Conservation (phyloP, 1,140 invertebrate species). For the Heliconius congener region DNA sequence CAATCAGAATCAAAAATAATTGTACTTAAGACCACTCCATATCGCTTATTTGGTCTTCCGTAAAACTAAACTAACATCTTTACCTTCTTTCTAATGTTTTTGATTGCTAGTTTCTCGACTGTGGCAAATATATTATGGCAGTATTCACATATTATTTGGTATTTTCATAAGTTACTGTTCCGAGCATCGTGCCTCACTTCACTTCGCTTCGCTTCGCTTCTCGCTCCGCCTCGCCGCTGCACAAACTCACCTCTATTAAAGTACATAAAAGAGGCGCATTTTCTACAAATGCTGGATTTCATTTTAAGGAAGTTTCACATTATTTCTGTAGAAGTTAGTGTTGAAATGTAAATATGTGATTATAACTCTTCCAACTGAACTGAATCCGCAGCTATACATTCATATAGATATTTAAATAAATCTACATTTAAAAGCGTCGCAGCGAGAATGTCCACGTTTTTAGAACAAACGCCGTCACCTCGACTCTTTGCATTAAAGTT, state of each 20-base stretch:
- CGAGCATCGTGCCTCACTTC: neutral
- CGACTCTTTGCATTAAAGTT: constrained; percentile 18
- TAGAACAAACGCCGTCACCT: constrained; percentile 9
- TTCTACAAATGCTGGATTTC: constrained; percentile 1
- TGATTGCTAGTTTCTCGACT: neutral
- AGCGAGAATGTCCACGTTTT: constrained; percentile 13
- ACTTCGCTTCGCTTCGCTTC: neutral
- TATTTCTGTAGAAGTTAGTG: constrained; percentile 9
- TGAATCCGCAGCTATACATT: neutral
- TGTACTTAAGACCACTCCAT: no score
- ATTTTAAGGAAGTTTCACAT: constrained; percentile 9
- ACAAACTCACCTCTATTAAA: constrained; percentile 1
- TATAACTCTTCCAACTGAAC: constrained; percentile 5
- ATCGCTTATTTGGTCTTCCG: no score
- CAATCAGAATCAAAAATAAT: no score
- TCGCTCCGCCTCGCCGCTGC: neutral
- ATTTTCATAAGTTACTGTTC: neutral
- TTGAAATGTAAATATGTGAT: constrained; percentile 19
- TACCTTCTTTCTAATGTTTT: neutral
- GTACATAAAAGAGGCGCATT: neutral
- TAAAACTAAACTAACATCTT: neutral
- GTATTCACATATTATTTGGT: neutral
- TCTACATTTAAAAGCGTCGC: constrained; percentile 27
- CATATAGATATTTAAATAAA: constrained; percentile 27
- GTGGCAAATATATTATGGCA: neutral